Evolutionary conservation across 2,113 vertebrate species (phyloP).

Genomic region (Siniperca chuatsi): DNA sequence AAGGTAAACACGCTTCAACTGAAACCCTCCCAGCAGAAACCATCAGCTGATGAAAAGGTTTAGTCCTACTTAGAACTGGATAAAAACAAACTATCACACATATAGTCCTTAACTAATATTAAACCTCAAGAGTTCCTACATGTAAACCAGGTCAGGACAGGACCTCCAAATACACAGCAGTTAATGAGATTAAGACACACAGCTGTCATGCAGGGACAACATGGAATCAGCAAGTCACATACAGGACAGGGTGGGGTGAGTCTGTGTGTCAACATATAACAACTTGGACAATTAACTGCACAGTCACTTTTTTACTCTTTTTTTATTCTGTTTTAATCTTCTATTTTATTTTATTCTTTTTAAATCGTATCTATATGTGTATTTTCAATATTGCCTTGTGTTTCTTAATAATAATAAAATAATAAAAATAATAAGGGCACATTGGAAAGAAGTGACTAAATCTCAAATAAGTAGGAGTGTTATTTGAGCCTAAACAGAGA

Average conservation of each 20-base stretch:
- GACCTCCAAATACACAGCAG: conserved; percentile 46
- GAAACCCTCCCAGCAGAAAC: not conserved
- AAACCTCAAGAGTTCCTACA: not conserved
- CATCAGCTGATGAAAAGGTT: conserved; percentile 49
- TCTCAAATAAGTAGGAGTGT: not conserved
- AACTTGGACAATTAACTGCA: not conserved
- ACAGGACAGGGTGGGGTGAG: not conserved
- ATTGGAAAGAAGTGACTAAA: not conserved
- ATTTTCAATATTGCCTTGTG: not conserved
- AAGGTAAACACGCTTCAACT: not conserved
- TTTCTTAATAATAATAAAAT: not conserved
- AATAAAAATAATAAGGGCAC: too few relatives aligned
- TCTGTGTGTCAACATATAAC: not conserved
- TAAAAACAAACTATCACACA: conserved; percentile 8
- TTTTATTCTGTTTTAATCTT: not conserved
- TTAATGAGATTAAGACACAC: conserved; percentile 55
- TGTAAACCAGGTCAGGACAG: conserved; percentile 49
- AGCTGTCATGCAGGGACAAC: not conserved
- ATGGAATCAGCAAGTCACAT: not conserved
- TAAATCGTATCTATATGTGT: not conserved
- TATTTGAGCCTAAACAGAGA: not conserved
- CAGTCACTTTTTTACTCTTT: not conserved
- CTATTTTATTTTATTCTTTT: not conserved
- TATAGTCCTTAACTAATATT: conserved; percentile 28
- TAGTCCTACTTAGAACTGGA: conserved; percentile 36